A percentile compares a stretch with the other conserved stretches of the same genome.
Conservation (phyloP, 2,113 vertebrate genomes). For the Phaethornis superciliosus region DNA sequence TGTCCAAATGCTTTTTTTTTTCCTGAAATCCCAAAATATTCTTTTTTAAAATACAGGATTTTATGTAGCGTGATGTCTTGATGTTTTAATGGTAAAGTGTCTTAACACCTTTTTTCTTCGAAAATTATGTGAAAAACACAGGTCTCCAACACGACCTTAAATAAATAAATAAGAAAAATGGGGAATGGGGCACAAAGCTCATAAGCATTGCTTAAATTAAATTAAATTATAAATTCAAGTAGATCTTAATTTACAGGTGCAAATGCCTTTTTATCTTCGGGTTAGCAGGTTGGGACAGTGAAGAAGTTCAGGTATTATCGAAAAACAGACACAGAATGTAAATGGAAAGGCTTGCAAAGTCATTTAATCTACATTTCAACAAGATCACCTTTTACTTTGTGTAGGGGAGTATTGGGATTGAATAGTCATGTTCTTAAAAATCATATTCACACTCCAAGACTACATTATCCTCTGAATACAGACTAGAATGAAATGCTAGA, state of each 20-base stretch:
- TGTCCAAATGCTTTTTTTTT: background rate
- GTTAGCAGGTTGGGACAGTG: background rate
- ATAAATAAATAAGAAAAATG: background rate
- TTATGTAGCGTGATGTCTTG: background rate
- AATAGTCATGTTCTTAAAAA: background rate
- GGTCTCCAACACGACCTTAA: background rate
- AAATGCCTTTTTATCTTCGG: background rate
- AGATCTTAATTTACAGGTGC: background rate
- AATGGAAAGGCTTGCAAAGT: background rate
- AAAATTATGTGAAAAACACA: background rate
- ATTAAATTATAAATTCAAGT: background rate
- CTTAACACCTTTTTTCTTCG: background rate
- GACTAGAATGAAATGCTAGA: background rate
- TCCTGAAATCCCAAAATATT: background rate
- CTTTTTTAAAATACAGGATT: background rate
- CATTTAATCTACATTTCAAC: background rate
- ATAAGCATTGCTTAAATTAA: background rate
- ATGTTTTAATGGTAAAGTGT: background rate
- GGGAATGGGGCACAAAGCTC: background rate
- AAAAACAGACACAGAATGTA: background rate
- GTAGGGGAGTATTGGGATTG: background rate
- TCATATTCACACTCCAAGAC: fast-evolving
- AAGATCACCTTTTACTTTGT: background rate
- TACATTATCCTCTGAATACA: background rate
- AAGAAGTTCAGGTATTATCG: background rate